Percentiles rank a stretch among this genome's conserved stretches.
These are phyloP conservation scores for Cynopterus sphinx DNA, from an alignment of 2,797 vertebrate species.

Conservation along the genomic window DNA sequence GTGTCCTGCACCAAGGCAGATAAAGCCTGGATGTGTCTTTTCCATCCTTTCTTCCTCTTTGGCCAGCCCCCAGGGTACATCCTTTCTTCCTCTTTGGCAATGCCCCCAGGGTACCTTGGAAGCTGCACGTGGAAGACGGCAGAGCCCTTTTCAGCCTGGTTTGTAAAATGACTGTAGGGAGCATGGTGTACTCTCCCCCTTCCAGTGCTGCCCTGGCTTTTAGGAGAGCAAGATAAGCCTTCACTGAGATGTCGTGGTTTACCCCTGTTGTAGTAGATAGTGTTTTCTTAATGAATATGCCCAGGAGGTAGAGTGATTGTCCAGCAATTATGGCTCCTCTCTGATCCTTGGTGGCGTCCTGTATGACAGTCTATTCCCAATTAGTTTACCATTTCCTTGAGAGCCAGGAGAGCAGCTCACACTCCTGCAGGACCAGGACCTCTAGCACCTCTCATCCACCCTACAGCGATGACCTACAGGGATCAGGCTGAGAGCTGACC, in stretches of 20 bases:
- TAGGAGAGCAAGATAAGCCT: accelerated
- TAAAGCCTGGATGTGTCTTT: background rate
- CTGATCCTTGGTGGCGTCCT: background rate
- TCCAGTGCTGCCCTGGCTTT: background rate
- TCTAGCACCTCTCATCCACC: background rate
- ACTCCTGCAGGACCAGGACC: background rate
- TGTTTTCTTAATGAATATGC: background rate
- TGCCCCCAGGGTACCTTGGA: too few species aligned
- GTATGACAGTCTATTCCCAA: background rate
- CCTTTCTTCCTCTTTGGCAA: background rate
- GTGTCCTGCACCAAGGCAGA: background rate
- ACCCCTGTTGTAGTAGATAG: background rate
- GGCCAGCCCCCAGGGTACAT: background rate
- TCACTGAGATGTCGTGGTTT: background rate
- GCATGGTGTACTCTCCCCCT: accelerated
- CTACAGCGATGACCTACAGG: background rate
- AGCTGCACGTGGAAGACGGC: background rate
- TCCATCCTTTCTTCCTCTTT: background rate
- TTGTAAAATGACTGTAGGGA: background rate
- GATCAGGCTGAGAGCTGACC: background rate
- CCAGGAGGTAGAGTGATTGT: background rate
- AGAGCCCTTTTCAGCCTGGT: background rate
- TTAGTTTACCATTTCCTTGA: background rate
- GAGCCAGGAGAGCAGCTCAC: background rate
- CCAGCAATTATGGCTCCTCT: background rate